Percentiles rank a stretch among this genome's conserved stretches.
Conservation (phyloP, 2,113 vertebrate genomes). For the Perccottus glenii region DNA sequence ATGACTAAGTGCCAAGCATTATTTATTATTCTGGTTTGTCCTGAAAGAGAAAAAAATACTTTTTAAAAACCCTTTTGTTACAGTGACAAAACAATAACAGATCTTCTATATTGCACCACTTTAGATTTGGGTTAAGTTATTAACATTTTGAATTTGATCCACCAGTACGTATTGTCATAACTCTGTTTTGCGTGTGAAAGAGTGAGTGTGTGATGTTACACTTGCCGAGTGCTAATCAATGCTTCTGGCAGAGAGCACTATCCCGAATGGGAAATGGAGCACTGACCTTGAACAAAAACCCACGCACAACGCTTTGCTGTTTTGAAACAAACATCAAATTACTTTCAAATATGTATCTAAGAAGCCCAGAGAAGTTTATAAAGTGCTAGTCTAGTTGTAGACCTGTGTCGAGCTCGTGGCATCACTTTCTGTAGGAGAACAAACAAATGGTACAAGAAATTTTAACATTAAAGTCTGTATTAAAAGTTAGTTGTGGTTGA, state of each 20-base stretch:
- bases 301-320: conserved; percentile 10
- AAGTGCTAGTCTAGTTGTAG: neutral
- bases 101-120: no score
- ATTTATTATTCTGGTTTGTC: no score
- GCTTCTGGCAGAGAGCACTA: conserved; percentile 68
- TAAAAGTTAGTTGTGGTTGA: neutral
- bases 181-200: conserved; percentile 6
- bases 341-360: conserved; percentile 37
- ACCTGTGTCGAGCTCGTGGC: conserved; percentile 11
- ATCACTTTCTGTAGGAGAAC: conserved; percentile 3
- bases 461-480: neutral
- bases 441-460: neutral
- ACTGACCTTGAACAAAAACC: conserved; percentile 68
- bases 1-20: no score
- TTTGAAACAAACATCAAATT: conserved; percentile 36
- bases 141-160: neutral
- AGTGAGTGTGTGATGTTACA: conserved; percentile 60
- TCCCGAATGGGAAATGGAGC: conserved; percentile 67
- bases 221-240: conserved; percentile 75
- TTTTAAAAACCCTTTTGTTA: no score
- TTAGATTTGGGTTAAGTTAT: neutral
- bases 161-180: neutral
- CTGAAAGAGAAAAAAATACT: no score
- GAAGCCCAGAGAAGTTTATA: conserved; percentile 16
- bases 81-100: no score